Evolutionary conservation across 2,113 vertebrate species (phyloP).

Genomic region (Lichenostomus cassidix): DNA sequence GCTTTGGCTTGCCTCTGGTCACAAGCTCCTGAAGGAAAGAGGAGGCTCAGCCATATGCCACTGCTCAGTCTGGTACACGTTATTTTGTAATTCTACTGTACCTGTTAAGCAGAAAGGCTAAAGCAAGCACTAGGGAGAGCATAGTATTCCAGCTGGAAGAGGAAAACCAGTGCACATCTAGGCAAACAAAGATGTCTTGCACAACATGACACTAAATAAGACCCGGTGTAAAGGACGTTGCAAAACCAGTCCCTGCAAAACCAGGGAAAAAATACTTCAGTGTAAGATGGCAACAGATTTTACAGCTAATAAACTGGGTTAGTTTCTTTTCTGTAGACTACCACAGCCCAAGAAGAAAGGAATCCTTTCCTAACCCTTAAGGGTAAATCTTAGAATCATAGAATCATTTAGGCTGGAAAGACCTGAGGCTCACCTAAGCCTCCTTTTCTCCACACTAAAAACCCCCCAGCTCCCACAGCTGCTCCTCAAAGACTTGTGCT

Average conservation of each 20-base stretch:
- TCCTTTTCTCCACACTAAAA: background rate
- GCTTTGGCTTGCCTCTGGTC: background rate
- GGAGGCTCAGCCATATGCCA: background rate
- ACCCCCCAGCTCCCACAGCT: background rate
- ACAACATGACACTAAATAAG: background rate
- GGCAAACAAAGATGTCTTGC: background rate
- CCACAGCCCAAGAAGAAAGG: background rate
- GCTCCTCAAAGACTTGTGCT: background rate
- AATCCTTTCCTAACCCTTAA: background rate
- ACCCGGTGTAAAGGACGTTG: background rate
- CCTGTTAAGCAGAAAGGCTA: background rate
- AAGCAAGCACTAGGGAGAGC: background rate
- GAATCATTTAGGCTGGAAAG: background rate
- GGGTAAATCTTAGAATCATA: background rate
- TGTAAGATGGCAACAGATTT: background rate
- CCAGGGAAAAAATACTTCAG: background rate
- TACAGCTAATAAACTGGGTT: background rate
- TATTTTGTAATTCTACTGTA: background rate
- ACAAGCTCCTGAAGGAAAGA: background rate
- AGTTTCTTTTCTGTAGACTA: background rate
- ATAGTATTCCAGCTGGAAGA: background rate
- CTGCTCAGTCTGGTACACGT: background rate
- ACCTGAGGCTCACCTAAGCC: background rate
- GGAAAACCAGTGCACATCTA: background rate
- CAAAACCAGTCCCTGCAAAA: background rate